Conservation (phyloP, 1,140 invertebrate genomes). For the Ceratosolen solmsi region DNA sequence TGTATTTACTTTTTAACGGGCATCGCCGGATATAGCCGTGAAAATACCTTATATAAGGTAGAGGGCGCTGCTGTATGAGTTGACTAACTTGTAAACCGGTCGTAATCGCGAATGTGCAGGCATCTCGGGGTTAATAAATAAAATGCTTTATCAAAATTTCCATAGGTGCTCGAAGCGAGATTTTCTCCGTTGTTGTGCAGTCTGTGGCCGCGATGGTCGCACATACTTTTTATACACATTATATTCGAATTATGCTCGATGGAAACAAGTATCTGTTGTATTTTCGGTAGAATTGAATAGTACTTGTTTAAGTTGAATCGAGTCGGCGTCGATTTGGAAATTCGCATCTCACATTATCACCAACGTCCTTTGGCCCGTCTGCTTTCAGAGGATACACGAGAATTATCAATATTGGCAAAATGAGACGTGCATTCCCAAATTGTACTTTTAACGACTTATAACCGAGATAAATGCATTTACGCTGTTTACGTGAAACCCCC, state of each 20-base stretch:
- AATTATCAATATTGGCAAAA: too few species aligned
- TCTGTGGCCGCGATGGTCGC: too few species aligned
- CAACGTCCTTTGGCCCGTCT: too few species aligned
- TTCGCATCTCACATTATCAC: too few species aligned
- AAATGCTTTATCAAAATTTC: constrained; percentile 29
- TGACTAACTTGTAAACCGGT: constrained; percentile 1
- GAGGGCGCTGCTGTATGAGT: not conserved
- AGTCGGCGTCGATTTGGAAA: too few species aligned
- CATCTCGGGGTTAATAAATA: constrained; percentile 13
- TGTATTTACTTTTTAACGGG: not conserved
- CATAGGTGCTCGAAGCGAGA: not conserved
- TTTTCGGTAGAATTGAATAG: too few species aligned
- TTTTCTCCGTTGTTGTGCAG: not conserved
- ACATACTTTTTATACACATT: too few species aligned
- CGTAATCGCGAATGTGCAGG: not conserved
- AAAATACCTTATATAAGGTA: not conserved
- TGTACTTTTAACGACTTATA: not conserved
- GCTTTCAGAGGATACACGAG: too few species aligned
- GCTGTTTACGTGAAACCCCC: too few species aligned
- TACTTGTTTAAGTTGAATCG: too few species aligned
- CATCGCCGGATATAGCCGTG: not conserved
- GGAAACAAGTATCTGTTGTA: too few species aligned
- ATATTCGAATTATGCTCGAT: too few species aligned
- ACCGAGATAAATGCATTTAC: constrained; percentile 16
- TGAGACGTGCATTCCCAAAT: not conserved